phyloP scores from a whole-genome alignment of 1,140 invertebrate genomes.

The Drosophila baimaii region DNA sequence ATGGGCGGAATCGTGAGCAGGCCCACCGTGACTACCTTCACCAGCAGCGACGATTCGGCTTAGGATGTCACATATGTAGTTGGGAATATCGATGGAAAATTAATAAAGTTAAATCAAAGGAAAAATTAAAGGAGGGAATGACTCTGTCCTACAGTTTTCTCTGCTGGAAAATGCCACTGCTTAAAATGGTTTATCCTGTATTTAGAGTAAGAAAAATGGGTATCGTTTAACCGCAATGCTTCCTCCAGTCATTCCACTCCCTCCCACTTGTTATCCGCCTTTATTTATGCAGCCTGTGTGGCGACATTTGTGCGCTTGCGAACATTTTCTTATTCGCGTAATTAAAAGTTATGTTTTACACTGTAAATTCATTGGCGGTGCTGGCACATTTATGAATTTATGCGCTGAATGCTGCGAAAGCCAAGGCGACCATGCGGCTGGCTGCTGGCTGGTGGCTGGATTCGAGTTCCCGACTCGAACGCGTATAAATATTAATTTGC shows the following conservation, averaged over 20 bases:
- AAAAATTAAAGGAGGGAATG: too few species aligned
- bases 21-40: not conserved
- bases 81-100: too few species aligned
- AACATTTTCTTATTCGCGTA: constrained; percentile 41
- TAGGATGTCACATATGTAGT: too few species aligned
- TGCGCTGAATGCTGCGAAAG: constrained; percentile 32
- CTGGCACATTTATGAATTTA: constrained; percentile 65
- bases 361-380: constrained; percentile 52
- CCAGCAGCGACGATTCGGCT: too few species aligned
- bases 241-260: not conserved
- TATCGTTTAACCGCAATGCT: not conserved
- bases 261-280: not conserved
- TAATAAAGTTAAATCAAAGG: too few species aligned
- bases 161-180: not conserved
- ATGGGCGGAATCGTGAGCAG: constrained; percentile 7
- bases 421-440: constrained; percentile 10
- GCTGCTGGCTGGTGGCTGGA: constrained; percentile 7
- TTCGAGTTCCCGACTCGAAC: constrained; percentile 32
- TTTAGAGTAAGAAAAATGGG: not conserved
- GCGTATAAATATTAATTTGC: constrained; percentile 76
- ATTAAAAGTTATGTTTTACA: constrained; percentile 71
- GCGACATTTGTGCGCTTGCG: constrained; percentile 26
- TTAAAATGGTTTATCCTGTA: not conserved
- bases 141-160: too few species aligned
- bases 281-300: constrained; percentile 18